Percentiles rank a stretch among this genome's conserved stretches.
These are phyloP conservation scores for Drosophila multiciliata DNA, from an alignment of 2,888 invertebrate species.

Conservation along the genomic window DNA sequence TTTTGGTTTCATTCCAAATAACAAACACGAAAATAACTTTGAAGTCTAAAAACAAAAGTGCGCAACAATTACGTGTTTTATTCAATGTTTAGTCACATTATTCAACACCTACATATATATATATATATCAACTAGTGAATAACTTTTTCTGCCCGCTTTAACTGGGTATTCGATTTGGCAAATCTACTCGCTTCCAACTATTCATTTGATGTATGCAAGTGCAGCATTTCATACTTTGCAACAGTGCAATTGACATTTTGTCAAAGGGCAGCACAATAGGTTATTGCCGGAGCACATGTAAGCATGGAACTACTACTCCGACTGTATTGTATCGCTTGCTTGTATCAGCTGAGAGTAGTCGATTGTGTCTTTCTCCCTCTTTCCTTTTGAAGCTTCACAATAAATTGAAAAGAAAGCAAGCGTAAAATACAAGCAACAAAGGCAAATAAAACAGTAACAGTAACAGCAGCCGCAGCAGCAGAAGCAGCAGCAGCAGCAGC, in stretches of 20 bases:
- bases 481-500: conserved; percentile 5
- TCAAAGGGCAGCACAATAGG: conserved; percentile 61
- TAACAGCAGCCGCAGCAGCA: neutral
- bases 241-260: conserved; percentile 69
- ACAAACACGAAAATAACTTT: neutral
- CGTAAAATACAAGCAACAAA: conserved; percentile 58
- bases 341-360: conserved; percentile 21
- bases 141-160: neutral
- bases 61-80: conserved; percentile 1
- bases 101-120: conserved; percentile 9
- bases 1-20: neutral
- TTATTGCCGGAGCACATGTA: conserved; percentile 26
- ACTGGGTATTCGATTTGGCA: conserved; percentile 19
- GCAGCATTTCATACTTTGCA: conserved; percentile 61
- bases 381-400: conserved; percentile 67
- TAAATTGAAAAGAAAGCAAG: conserved; percentile 80
- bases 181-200: conserved; percentile 18
- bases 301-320: conserved; percentile 32
- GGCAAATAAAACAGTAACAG: conserved; percentile 28
- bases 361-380: conserved; percentile 4
- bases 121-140: neutral
- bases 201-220: conserved; percentile 22
- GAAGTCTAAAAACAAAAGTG: neutral
- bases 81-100: conserved; percentile 17
- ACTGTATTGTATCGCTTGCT: conserved; percentile 46